A percentile compares a stretch with the other conserved stretches of the same genome.
phyloP scores from a whole-genome alignment of 2,113 vertebrate species.

The Zosterops japonicus region DNA sequence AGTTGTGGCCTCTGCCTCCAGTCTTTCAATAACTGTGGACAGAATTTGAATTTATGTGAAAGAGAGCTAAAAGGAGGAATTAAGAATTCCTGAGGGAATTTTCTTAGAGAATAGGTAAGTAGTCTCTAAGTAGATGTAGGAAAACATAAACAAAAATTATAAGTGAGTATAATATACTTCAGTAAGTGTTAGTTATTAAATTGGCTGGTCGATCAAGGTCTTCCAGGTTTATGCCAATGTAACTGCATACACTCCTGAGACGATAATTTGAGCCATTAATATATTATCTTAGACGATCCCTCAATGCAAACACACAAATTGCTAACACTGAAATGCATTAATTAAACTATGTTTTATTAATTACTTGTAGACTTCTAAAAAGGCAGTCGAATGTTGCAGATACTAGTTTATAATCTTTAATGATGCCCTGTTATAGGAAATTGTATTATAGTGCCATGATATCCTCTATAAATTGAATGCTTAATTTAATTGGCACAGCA shows the following conservation, averaged over 20 bases:
- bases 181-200: slow-evolving; percentile 21
- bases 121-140: not conserved
- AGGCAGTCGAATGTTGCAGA: slow-evolving; percentile 4
- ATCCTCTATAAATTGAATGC: not conserved
- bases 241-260: not conserved
- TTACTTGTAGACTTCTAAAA: slow-evolving; percentile 23
- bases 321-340: not conserved
- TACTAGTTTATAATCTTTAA: slow-evolving; percentile 16
- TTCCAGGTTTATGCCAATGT: slow-evolving; percentile 10
- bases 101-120: not conserved
- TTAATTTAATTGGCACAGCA: not conserved
- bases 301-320: slow-evolving; percentile 12
- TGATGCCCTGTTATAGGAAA: not conserved
- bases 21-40: not conserved
- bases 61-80: not conserved
- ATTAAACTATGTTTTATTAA: slow-evolving; percentile 42
- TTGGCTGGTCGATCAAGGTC: slow-evolving; percentile 20
- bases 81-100: not conserved
- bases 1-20: not conserved
- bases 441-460: not conserved
- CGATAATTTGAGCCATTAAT: slow-evolving; percentile 28
- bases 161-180: not conserved
- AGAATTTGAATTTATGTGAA: not conserved
- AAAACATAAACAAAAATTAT: slow-evolving; percentile 30
- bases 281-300: not conserved